Evolutionary conservation across 2,113 vertebrate species (phyloP).

Genomic region (Trichomycterus rosablanca): DNA sequence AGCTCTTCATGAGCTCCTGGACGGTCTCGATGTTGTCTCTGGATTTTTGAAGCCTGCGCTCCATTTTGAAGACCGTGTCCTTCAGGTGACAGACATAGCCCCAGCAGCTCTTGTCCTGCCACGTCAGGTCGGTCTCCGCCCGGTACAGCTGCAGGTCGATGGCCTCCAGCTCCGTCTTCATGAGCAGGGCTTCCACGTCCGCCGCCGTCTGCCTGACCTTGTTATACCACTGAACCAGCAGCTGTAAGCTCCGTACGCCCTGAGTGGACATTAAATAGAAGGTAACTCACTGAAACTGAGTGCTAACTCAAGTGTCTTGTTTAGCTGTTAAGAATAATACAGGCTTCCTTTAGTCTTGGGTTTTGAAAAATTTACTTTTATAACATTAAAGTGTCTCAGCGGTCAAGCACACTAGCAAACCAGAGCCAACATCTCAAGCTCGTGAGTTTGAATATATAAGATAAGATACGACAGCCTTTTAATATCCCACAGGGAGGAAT

Average conservation of each 20-base stretch:
- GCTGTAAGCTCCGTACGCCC: constrained; percentile 69
- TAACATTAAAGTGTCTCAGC: too few relatives aligned
- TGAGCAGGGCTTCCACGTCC: constrained; percentile 70
- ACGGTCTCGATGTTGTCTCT: constrained; percentile 66
- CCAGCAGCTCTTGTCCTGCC: constrained; percentile 67
- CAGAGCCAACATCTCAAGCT: too few relatives aligned
- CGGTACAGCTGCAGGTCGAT: constrained; percentile 62
- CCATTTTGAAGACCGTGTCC: constrained; percentile 55
- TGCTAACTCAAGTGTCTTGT: too few relatives aligned
- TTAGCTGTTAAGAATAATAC: too few relatives aligned
- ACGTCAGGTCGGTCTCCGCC: constrained; percentile 57
- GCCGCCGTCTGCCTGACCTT: constrained; percentile 68
- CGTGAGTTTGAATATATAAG: too few relatives aligned
- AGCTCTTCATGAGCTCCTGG: constrained; percentile 64
- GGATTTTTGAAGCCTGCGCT: constrained; percentile 57
- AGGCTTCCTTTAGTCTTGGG: too few relatives aligned
- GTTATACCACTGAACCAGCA: constrained; percentile 71
- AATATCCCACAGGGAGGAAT: too few relatives aligned
- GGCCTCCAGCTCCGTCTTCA: constrained; percentile 59
- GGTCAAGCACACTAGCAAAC: too few relatives aligned
- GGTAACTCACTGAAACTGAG: too few relatives aligned
- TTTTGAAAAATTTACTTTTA: too few relatives aligned
- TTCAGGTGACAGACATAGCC: constrained; percentile 62
- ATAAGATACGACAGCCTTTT: too few relatives aligned
- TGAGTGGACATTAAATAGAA: constrained; percentile 43